Base-by-base conservation (phyloP, 2,797 vertebrate species). In the Stomatorhinus walkeri region DNA sequence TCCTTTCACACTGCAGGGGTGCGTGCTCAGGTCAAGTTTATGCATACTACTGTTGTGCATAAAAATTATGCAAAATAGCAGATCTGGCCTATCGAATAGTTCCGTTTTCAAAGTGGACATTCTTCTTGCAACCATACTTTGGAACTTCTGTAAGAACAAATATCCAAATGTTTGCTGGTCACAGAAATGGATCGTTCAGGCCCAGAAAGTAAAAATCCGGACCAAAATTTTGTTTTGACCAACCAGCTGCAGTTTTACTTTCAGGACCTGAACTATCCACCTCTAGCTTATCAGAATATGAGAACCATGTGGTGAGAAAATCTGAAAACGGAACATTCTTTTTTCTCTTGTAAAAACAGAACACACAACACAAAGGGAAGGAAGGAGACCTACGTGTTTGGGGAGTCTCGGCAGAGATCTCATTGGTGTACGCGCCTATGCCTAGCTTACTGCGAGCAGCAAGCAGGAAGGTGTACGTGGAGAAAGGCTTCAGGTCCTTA, bases 341-440 rank as follows among this genome's bases (percentile, higher is more conserved):
- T 51, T 87, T 90, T 76, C 86, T 87, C 90, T 48, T 88, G 89
- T 14, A 56, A 36, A 59, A n/a, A 48, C 7, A n/a, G 28, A 40
- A 48, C 43, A 68, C 10, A 49, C 84, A 79, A 61, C 79, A 91
- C 28, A 86, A 52, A 46, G 93, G 92, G 92, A 95, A 95, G 95
- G 97, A 99, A 94, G 95, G 95, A 94, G 95, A 99, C 98, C 96
- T 99, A 99, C 98, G 98, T 98, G 98, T 99, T 96, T 99, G 98
- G 93, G 98, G 98, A 89, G 98, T 99, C 94, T 98, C 97, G 0
- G 98, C 97, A 28, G 98, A 98, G 92, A 99, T 98, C 95, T 99
- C 98, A 12, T 97, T 96, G 91, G 98, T 99, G 5, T 98, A 99
- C 89, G 98, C 98, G 87, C 98, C 98, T 16, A 98, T 94, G 90